phyloP scores from a whole-genome alignment of 2,888 invertebrate genomes.

The Agrotis segetum region DNA sequence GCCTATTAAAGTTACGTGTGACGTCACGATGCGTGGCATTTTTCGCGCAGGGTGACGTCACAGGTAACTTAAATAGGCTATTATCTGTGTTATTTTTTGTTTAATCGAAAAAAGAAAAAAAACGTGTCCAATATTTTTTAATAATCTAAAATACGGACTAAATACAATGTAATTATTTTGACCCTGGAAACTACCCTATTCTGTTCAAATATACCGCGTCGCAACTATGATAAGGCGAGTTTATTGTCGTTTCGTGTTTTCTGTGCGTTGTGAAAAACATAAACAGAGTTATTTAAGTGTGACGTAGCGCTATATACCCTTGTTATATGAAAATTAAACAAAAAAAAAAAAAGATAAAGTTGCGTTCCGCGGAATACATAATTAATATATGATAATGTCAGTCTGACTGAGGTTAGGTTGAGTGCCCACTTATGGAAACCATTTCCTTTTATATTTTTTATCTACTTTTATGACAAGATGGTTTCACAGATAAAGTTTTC shows the following conservation, averaged over 20 bases:
- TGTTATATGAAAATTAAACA: slow-evolving; percentile 64
- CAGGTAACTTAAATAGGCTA: no score
- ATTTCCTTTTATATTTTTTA: slow-evolving; percentile 61
- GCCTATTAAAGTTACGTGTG: no score
- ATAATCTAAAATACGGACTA: no score
- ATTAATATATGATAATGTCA: slow-evolving; percentile 81
- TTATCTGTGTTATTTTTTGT: no score
- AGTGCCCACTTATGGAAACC: slow-evolving; percentile 72
- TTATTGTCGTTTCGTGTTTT: background rate
- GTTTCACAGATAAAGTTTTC: slow-evolving; percentile 44
- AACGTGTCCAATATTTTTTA: no score
- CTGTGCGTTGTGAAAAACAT: background rate
- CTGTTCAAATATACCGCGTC: background rate
- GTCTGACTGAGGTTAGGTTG: slow-evolving; percentile 70
- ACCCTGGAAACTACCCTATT: no score
- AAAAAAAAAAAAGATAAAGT: slow-evolving; percentile 70
- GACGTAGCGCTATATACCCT: slow-evolving; percentile 25
- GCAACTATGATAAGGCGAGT: background rate
- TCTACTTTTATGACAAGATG: slow-evolving; percentile 56
- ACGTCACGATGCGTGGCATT: no score
- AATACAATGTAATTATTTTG: no score
- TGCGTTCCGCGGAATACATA: slow-evolving; percentile 76
- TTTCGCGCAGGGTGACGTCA: no score
- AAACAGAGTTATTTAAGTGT: slow-evolving; percentile 24
- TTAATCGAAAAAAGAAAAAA: no score